Conservation (phyloP, 2,113 vertebrate species). For the Sylvilagus bachmani region DNA sequence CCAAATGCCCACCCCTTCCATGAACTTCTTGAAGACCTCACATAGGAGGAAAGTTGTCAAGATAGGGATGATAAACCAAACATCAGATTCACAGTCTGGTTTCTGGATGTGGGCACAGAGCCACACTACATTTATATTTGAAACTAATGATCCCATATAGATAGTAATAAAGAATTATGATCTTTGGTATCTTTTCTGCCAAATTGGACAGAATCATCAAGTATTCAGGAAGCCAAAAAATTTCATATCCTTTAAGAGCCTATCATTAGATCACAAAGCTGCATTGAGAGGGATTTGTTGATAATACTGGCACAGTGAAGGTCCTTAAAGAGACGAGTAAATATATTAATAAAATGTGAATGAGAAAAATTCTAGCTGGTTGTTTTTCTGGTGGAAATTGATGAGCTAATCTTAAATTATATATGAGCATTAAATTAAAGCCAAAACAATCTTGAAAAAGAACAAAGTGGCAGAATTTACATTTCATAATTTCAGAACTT, state of each 20-base stretch:
- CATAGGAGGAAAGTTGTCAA: too few species aligned
- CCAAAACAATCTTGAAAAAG: background rate
- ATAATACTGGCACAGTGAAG: too few species aligned
- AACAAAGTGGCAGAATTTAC: background rate
- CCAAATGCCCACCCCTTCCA: too few species aligned
- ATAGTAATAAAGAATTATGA: background rate
- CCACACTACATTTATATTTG: background rate
- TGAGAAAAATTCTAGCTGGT: background rate
- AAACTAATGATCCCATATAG: background rate
- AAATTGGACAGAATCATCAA: background rate
- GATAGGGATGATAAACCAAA: too few species aligned
- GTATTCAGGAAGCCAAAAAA: background rate
- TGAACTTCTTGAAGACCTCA: too few species aligned
- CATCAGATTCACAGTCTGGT: too few species aligned
- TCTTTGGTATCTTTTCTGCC: slow-evolving; percentile 23
- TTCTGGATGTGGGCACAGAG: background rate
- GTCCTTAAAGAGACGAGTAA: too few species aligned
- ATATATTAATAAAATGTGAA: too few species aligned
- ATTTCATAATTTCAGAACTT: slow-evolving; percentile 16
- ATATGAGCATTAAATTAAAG: background rate
- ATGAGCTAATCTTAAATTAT: slow-evolving; percentile 17
- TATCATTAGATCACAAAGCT: too few species aligned
- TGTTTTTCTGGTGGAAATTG: background rate
- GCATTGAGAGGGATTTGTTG: too few species aligned
- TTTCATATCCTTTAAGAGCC: background rate